Percentiles rank a stretch among this genome's conserved stretches.
These are phyloP conservation scores for Cetonia aurata DNA, from an alignment of 2,888 invertebrate species.

Conservation along the genomic window DNA sequence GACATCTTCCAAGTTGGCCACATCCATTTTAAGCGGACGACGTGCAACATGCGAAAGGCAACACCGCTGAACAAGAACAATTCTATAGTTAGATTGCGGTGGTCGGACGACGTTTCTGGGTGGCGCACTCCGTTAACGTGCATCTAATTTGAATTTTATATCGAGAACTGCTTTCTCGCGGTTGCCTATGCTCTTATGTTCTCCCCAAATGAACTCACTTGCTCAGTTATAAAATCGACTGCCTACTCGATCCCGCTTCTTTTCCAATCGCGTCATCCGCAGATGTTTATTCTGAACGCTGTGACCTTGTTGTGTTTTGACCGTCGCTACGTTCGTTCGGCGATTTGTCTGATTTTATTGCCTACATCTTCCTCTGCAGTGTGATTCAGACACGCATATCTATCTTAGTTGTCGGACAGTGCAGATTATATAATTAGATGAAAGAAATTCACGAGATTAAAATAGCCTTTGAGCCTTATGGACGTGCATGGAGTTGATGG, in stretches of 20 bases:
- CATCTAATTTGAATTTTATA: conserved; percentile 38
- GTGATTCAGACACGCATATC: conserved; percentile 1
- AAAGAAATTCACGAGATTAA: conserved; percentile 23
- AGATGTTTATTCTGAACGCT: conserved; percentile 1
- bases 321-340: neutral
- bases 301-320: conserved; percentile 3
- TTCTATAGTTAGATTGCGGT: conserved; percentile 25
- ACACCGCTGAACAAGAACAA: conserved; percentile 1
- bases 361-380: conserved; percentile 24
- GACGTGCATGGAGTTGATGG: neutral
- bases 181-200: conserved; percentile 2
- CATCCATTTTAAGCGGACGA: conserved; percentile 15
- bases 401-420: conserved; percentile 3
- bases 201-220: conserved; percentile 7
- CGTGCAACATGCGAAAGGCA: conserved; percentile 4
- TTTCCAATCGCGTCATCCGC: neutral
- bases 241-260: conserved; percentile 23
- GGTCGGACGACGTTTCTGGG: conserved; percentile 32
- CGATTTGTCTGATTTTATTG: conserved; percentile 22
- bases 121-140: conserved; percentile 32
- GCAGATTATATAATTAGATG: conserved; percentile 29
- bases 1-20: neutral
- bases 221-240: conserved; percentile 39
- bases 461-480: conserved; percentile 10
- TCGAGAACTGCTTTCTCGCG: conserved; percentile 10